phyloP scores from a whole-genome alignment of 2,888 invertebrate species.

The Mongoloraphidia duomilia region DNA sequence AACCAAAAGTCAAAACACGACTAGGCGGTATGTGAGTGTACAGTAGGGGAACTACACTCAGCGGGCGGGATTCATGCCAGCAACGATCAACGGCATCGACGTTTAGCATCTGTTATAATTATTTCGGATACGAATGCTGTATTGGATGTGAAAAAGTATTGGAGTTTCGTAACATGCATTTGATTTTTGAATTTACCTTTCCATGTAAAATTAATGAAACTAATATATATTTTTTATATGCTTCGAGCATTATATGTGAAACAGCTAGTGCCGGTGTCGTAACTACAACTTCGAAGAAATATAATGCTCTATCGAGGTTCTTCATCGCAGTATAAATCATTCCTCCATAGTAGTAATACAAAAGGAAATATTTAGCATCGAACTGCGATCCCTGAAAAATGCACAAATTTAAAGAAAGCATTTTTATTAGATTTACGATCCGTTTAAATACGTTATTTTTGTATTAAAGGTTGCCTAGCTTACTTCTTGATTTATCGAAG shows the following conservation, averaged over 20 bases:
- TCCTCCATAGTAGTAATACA: slow-evolving; percentile 95
- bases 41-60: no score
- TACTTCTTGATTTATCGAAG: slow-evolving; percentile 79
- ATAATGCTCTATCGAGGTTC: slow-evolving; percentile 82
- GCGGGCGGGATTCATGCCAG: no score
- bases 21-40: no score
- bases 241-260: slow-evolving; percentile 93
- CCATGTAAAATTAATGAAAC: slow-evolving; percentile 85
- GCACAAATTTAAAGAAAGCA: not conserved
- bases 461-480: slow-evolving; percentile 7
- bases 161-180: not conserved
- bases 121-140: no score
- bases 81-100: no score
- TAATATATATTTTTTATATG: slow-evolving; percentile 91
- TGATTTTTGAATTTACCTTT: slow-evolving; percentile 42
- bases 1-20: no score
- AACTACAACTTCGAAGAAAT: slow-evolving; percentile 90
- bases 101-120: no score
- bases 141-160: not conserved
- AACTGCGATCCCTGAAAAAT: slow-evolving; percentile 50
- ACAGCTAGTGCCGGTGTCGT: slow-evolving; percentile 91
- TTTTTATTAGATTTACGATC: not conserved
- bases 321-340: slow-evolving; percentile 93
- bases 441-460: not conserved
- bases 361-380: slow-evolving; percentile 78